Evolutionary conservation across 2,797 vertebrate species (phyloP), one percentile per base, ranked within the genome.

Genomic region (Rhinatrema bivittatum): DNA sequence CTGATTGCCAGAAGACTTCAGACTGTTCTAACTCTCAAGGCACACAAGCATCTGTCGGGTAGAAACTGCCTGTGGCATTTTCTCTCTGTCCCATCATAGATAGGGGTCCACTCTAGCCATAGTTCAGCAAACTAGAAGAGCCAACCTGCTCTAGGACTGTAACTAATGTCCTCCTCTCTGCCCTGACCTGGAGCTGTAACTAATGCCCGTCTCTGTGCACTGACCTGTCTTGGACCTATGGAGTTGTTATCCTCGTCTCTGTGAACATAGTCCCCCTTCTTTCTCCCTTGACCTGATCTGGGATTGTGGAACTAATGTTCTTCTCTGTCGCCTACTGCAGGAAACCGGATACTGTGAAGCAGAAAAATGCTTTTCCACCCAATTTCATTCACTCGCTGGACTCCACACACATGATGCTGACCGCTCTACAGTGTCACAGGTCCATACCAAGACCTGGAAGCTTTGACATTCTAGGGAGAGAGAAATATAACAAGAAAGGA

Each of bases 371-470:
- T 17, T 98, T 98, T 47, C 92, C 95, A 0, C 94, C 95, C 13
- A 99, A 98, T 71, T 99, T 98, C 70, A 99, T 99, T 70, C 96
- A 99, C 64, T 98, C 95, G 2, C 73, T 99, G 66, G 96, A 99
- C 68, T 99, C 95, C 19, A 90, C 93, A 0, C 96, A 99, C 64
- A 99, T 99, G 96, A 99, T 99, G 95, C 85, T 99, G 16, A 99
- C 96, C 0, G 81, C 95, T 4, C 80, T 99, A 18, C 62, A 93
- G 70, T 94, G 93, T 66, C 74, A 88, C 18, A 85, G 86, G 93
- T 97, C 65, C 16, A 21, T 11, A n/a, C 15, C 8, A 21, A 5
- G 17, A 7, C 21, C 7, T 20, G n/a, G 23, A 8, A n/a, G n/a
- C n/a, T n/a, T 9, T 12, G 5, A 25, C 25, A 15, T 6, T 16